Evolutionary conservation across 2,888 invertebrate genomes (phyloP).

Genomic region (Minunthozetes semirufus): DNA sequence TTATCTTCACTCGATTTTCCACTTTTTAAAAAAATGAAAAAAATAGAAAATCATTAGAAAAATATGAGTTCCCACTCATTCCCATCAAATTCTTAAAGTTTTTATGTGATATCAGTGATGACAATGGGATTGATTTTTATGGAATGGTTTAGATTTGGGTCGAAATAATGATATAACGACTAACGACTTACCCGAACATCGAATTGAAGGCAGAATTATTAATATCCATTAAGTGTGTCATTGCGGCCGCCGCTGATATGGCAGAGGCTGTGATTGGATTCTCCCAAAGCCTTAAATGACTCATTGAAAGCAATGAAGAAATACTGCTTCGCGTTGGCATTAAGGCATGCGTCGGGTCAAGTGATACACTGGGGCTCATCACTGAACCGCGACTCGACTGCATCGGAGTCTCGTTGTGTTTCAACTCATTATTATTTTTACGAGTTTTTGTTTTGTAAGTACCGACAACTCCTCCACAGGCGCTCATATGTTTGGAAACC

Average conservation of each 20-base stretch:
- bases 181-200: slow-evolving; percentile 5
- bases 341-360: slow-evolving; percentile 19
- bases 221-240: slow-evolving; percentile 17
- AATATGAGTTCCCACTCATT: not conserved
- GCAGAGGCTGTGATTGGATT: slow-evolving; percentile 19
- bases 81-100: not conserved
- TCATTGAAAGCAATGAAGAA: slow-evolving; percentile 20
- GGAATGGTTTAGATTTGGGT: not conserved
- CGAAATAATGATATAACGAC: not conserved
- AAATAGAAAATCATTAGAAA: not conserved
- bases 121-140: not conserved
- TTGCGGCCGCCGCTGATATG: slow-evolving; percentile 21
- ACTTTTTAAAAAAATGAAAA: not conserved
- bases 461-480: not conserved
- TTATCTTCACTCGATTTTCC: slow-evolving; percentile 17
- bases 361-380: not conserved
- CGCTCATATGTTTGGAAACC: not conserved
- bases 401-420: not conserved
- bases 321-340: slow-evolving; percentile 22
- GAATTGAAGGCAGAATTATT: slow-evolving; percentile 17
- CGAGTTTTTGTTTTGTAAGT: not conserved
- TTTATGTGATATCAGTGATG: not conserved
- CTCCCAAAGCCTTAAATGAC: slow-evolving; percentile 18
- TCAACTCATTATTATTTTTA: slow-evolving; percentile 2
- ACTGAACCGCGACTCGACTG: not conserved